Conservation (phyloP, 2,113 vertebrate species). For the Prunella himalayana region DNA sequence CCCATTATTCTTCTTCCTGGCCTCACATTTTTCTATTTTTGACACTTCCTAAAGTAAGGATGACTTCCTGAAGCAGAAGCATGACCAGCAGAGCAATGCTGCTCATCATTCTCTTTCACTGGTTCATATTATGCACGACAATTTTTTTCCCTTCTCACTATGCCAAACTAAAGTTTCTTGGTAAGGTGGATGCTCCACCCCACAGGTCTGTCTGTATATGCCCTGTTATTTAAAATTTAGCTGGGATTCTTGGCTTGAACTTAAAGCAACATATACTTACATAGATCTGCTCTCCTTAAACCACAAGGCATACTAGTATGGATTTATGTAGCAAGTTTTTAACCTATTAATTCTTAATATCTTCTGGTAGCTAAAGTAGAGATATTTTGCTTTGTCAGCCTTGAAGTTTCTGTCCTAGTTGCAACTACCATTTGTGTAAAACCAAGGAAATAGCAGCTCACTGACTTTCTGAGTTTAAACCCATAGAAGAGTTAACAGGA, state of each 20-base stretch:
- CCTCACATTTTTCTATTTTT: neutral
- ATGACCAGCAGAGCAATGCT: neutral
- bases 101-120: neutral
- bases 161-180: neutral
- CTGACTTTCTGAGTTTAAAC: neutral
- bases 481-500: neutral
- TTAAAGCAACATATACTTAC: neutral
- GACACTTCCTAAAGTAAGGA: neutral
- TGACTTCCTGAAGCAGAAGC: neutral
- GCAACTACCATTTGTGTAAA: neutral
- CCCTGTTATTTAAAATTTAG: neutral
- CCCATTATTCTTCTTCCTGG: neutral
- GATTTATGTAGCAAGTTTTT: neutral
- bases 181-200: neutral
- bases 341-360: neutral
- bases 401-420: neutral
- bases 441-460: neutral
- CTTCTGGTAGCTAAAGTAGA: neutral
- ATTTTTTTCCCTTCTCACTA: neutral
- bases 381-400: neutral
- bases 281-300: neutral
- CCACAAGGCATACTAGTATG: neutral
- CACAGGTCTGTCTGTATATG: neutral
- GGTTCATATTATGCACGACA: neutral
- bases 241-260: neutral